Evolutionary conservation across 2,888 invertebrate genomes (phyloP), one percentile per base, ranked within the genome.

Genomic region (Papilio elwesi): DNA sequence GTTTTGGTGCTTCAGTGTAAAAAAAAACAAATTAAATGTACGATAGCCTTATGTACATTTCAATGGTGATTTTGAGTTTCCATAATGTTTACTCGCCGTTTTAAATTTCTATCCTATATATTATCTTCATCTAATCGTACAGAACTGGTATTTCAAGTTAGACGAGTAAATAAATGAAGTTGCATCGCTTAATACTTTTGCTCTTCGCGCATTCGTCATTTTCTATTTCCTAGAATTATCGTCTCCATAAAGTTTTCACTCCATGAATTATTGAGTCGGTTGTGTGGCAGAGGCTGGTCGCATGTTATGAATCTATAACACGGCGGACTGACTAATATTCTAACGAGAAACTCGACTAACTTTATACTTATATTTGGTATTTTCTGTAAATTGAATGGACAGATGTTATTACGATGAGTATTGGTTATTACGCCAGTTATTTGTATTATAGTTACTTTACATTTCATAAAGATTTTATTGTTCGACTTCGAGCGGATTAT

Each of bases 241-340:
- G 52, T 67, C 36, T 53, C 70, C 63, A 62, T 53, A 53, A 53
- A 62, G 55, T 70, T 74, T 74, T 74, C 70, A 62, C 70, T 70
- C 52, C 16, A 74, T 74, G 67, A 67, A 70, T 74, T 70, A 74
- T 74, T 66, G 70, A 74, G 67, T n/a, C 53, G 7, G 62, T 49
- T 49, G 65, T 63, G 70, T 69, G 73, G 53, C 38, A 38, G 73
- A 13, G 43, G 64, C 51, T 57, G 49, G 68, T 59, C 47, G 70
- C 70, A 74, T 53, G 73, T 70, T 67, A 70, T 66, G 73, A 70
- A 74, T 70, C 16, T 70, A 26, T 48, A 67, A 73, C 36, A 11
- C 10, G 57, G 16, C 11, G 43, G 16, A 13, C 36, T 16, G 38
- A 53, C 15, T 16, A 38, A 47, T 57, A 68, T 55, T 68, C 12